Evolutionary conservation across 2,113 vertebrate species (phyloP).

Genomic region (Chamaetylas fuelleborni): DNA sequence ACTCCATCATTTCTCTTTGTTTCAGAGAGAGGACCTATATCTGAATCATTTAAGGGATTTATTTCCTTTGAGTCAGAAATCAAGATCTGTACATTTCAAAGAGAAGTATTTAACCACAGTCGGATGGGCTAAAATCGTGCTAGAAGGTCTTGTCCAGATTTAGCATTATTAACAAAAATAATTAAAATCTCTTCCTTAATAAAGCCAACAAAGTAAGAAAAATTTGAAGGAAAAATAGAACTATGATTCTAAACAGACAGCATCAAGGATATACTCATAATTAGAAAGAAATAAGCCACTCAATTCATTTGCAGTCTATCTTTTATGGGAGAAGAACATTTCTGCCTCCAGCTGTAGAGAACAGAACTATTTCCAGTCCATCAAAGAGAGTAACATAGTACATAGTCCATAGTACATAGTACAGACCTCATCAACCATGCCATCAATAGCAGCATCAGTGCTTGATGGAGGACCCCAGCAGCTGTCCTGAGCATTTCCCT

Average conservation of each 20-base stretch:
- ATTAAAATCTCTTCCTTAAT: neutral
- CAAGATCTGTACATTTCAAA: neutral
- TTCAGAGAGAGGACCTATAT: neutral
- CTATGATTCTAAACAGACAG: neutral
- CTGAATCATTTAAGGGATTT: neutral
- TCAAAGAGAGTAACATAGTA: conserved; percentile 8
- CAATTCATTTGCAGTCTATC: neutral
- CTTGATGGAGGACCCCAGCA: neutral
- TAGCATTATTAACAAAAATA: neutral
- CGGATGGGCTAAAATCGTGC: neutral
- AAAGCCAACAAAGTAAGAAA: neutral
- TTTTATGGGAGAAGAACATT: conserved; percentile 32
- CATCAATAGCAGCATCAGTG: neutral
- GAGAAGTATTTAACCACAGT: neutral
- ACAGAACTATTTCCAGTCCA: conserved; percentile 38
- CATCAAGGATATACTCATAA: neutral
- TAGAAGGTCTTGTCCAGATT: neutral
- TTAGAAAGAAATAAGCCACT: neutral
- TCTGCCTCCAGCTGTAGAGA: conserved; percentile 24
- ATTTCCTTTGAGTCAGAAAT: neutral
- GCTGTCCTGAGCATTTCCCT: neutral
- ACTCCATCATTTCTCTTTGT: neutral
- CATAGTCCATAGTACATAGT: neutral
- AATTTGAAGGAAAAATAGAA: conserved; percentile 12
- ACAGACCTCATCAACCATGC: conserved; percentile 9